Evolutionary conservation across 1,140 invertebrate species (phyloP), one percentile per base, ranked within the genome.

Genomic region (Bombyx mandarina): DNA sequence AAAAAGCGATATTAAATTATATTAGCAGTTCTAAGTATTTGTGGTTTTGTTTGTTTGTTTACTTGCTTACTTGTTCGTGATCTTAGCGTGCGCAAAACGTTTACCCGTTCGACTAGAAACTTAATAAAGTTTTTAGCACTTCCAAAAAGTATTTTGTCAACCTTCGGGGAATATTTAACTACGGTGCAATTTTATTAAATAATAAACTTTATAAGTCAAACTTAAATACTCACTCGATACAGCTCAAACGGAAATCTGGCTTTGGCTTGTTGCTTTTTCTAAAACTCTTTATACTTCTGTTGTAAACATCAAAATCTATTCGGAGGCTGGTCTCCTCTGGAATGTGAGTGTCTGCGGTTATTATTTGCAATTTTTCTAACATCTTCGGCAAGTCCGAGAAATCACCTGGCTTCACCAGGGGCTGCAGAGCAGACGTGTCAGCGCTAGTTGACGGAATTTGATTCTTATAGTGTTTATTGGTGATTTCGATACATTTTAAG

Each of bases 301-400:
- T 77, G 54, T 84, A 88, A 10, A 88, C 77, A 71, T 89, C 86
- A 55, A 80, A 88, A 65, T 80, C 67, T 53, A 88, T 67, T 45
- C 58, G 66, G 5, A 88, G 58, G 53, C 47, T 67, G 12, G 70
- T 67, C 61, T 74, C 65, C 9, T 50, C 35, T 45, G 52, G 43
- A 8, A 60, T 43, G 10, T 48, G 61, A 47, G 70, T 71, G 43
- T 73, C 57, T 50, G 56, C 68, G 57, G 67, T 60, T 54, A 88
- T 77, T 22, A 88, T 77, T 57, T 77, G 78, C 45, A 89, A 57
- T 51, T 82, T 82, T 6, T 77, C 67, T 52, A 87, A 65, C 4
- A 87, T 67, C 48, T 71, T 63, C 6, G 49, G 56, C 62, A 78
- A 68, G 62, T 80, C 71, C 12, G 58, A 71, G 57, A 75, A 80